A percentile compares a stretch with the other conserved stretches of the same genome.
Evolutionary conservation across 2,113 vertebrate genomes (phyloP).

Genomic region (Megaleporinus macrocephalus): DNA sequence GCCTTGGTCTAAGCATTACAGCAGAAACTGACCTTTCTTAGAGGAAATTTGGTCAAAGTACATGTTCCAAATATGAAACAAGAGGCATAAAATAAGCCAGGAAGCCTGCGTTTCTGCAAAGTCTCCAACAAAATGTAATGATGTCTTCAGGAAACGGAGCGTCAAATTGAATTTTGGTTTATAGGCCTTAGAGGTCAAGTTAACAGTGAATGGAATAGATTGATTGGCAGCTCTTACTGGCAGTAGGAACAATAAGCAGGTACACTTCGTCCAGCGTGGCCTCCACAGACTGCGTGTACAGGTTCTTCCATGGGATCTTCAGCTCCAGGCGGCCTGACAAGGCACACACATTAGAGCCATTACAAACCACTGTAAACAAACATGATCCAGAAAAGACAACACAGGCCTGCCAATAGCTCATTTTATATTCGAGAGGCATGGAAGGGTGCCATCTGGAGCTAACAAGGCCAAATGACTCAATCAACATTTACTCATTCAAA

Average conservation of each 20-base stretch:
- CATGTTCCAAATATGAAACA: not conserved
- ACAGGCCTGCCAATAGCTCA: not conserved
- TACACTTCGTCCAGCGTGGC: constrained; percentile 93
- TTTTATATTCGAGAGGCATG: not conserved
- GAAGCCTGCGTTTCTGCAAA: not conserved
- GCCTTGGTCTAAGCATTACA: too few relatives aligned
- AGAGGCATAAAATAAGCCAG: not conserved
- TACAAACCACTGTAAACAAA: constrained; percentile 7
- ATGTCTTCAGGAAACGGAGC: not conserved
- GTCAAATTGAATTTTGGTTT: not conserved
- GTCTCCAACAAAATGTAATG: not conserved
- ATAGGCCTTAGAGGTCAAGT: not conserved
- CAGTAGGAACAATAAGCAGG: constrained; percentile 94
- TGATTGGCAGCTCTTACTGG: constrained; percentile 76
- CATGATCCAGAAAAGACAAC: not conserved
- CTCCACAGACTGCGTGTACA: constrained; percentile 95
- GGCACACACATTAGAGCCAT: constrained; percentile 30
- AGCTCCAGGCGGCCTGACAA: constrained; percentile 87
- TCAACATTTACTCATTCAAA: not conserved
- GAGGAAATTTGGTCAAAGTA: not conserved
- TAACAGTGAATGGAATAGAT: not conserved
- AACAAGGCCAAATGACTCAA: not conserved
- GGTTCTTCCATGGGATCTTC: constrained; percentile 96
- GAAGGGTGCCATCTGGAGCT: not conserved
- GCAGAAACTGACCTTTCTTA: too few relatives aligned